These are phyloP conservation scores for Gnatocerus cornutus DNA, from an alignment of 2,888 invertebrate genomes.

Conservation along the genomic window DNA sequence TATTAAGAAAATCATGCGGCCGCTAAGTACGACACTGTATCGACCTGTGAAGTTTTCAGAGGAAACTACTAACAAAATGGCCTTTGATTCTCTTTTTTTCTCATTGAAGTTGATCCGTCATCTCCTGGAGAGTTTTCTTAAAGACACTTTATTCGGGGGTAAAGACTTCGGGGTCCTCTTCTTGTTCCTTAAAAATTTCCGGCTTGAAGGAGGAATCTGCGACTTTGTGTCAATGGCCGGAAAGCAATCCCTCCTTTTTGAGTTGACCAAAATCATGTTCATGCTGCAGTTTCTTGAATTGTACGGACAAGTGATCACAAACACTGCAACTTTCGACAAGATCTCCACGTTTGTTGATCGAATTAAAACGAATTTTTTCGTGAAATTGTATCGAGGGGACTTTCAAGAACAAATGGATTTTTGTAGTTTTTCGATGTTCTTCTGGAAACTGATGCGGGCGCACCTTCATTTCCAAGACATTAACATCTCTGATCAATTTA, in stretches of 20 bases:
- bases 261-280: conserved; percentile 71
- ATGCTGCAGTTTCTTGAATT: conserved; percentile 52
- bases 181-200: conserved; percentile 67
- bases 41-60: background rate
- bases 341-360: background rate
- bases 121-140: background rate
- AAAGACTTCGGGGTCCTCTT: conserved; percentile 65
- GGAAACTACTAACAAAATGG: conserved; percentile 6
- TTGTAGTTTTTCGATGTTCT: conserved; percentile 4
- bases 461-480: background rate
- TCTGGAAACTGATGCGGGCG: conserved; percentile 41
- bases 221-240: conserved; percentile 70
- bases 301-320: conserved; percentile 55
- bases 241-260: conserved; percentile 70
- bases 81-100: background rate
- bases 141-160: conserved; percentile 35
- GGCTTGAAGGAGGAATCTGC: conserved; percentile 68
- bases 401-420: conserved; percentile 12
- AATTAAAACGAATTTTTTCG: conserved; percentile 27
- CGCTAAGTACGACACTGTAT: conserved; percentile 3
- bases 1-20: conserved; percentile 72
- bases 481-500: conserved; percentile 54
- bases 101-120: background rate
- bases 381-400: conserved; percentile 66
- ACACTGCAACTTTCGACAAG: conserved; percentile 66